These are phyloP conservation scores for Botia kubotai DNA, from an alignment of 2,797 vertebrate species.

Conservation along the genomic window DNA sequence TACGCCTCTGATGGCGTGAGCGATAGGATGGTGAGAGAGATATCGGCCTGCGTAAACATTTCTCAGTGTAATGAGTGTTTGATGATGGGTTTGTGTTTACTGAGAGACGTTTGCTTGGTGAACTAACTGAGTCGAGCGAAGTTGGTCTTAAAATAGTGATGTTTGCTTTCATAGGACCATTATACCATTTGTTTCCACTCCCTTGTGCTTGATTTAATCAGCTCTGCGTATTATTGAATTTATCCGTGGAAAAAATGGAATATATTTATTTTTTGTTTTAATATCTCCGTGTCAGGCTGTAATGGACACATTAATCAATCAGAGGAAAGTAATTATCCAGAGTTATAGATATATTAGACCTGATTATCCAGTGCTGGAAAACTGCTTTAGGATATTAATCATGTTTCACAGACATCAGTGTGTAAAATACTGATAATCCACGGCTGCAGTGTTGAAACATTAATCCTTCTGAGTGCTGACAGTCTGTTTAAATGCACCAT, in stretches of 20 bases:
- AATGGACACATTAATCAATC: conserved; percentile 38
- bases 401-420: conserved; percentile 30
- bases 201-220: conserved; percentile 28
- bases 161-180: conserved; percentile 36
- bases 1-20: conserved; percentile 50
- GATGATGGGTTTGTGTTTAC: conserved; percentile 50
- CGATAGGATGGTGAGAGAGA: conserved; percentile 54
- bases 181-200: conserved; percentile 14
- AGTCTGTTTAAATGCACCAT: background rate
- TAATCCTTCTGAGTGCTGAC: conserved; percentile 5
- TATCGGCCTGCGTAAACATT: conserved; percentile 52
- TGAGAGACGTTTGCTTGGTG: conserved; percentile 8
- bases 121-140: conserved; percentile 30
- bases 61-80: conserved; percentile 50
- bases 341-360: background rate
- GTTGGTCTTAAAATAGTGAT: conserved; percentile 21
- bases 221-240: conserved; percentile 38
- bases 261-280: conserved; percentile 36
- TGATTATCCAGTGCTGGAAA: conserved; percentile 35
- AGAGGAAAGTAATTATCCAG: conserved; percentile 44
- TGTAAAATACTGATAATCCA: conserved; percentile 19
- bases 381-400: conserved; percentile 21
- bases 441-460: conserved; percentile 24
- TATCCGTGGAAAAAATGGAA: conserved; percentile 19
- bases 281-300: conserved; percentile 11